These are phyloP conservation scores for Gnathonemus longibarbis DNA, from an alignment of 2,113 vertebrate genomes.

Conservation along the genomic window DNA sequence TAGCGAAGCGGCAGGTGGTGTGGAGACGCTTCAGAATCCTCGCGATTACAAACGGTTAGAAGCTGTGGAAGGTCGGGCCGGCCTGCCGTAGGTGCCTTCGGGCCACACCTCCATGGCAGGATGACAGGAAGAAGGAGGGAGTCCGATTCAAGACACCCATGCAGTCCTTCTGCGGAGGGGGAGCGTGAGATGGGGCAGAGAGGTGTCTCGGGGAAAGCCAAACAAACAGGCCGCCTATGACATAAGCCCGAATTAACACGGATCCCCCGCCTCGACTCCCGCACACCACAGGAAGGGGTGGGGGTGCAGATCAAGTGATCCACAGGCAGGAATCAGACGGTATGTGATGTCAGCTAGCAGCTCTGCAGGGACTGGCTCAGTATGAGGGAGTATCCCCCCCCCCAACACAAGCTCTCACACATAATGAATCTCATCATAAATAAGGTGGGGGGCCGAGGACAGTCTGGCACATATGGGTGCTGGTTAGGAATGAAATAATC, in stretches of 20 bases:
- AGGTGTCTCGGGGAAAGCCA: background rate
- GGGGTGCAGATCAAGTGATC: constrained; percentile 36
- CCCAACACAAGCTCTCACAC: background rate
- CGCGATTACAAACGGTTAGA: background rate
- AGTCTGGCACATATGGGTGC: constrained; percentile 9
- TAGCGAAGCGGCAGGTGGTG: background rate
- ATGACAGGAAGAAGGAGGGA: background rate
- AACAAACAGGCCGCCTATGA: constrained; percentile 22
- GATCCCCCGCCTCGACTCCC: constrained; percentile 14
- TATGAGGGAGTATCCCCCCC: constrained; percentile 19
- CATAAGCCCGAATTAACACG: constrained; percentile 56
- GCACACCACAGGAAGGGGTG: background rate
- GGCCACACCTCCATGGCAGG: background rate
- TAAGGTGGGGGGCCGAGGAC: background rate
- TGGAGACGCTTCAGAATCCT: background rate
- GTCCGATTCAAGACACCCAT: background rate
- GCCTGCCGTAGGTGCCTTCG: background rate
- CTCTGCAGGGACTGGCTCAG: constrained; percentile 19
- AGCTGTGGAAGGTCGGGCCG: background rate
- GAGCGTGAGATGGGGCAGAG: background rate
- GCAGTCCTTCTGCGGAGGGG: background rate
- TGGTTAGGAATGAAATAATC: background rate
- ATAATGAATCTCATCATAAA: constrained; percentile 8
- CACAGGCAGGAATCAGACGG: constrained; percentile 41
- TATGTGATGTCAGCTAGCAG: constrained; percentile 37